Evolutionary conservation across 1,140 invertebrate genomes (phyloP).

Genomic region (Drosophila tani): DNA sequence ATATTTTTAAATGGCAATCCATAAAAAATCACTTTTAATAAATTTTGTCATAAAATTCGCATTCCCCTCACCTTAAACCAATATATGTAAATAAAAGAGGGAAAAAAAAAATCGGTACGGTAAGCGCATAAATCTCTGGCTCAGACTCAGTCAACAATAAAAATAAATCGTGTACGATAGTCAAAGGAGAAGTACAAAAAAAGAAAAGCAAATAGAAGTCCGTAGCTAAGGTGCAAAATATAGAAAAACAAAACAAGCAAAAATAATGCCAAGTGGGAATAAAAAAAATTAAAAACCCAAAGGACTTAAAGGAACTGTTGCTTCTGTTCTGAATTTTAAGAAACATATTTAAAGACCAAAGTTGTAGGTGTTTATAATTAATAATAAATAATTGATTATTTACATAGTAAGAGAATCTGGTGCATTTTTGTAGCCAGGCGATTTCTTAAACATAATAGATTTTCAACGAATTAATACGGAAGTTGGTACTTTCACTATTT

Average conservation of each 20-base stretch:
- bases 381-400: too few relatives aligned
- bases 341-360: too few relatives aligned
- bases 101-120: conserved; percentile 12
- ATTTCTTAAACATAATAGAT: too few relatives aligned
- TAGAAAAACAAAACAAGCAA: conserved; percentile 7
- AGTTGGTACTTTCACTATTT: too few relatives aligned
- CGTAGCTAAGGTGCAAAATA: conserved; percentile 16
- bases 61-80: conserved; percentile 8
- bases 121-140: conserved; percentile 51
- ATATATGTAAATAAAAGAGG: conserved; percentile 20
- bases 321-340: too few relatives aligned
- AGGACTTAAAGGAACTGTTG: conserved; percentile 41
- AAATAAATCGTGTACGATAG: conserved; percentile 57
- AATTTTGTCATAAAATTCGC: conserved; percentile 52
- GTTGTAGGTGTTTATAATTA: too few relatives aligned
- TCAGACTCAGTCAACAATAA: conserved; percentile 38
- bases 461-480: too few relatives aligned
- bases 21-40: conserved; percentile 62
- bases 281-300: not conserved
- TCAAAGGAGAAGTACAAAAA: conserved; percentile 36
- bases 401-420: too few relatives aligned
- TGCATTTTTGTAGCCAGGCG: too few relatives aligned
- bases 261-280: conserved; percentile 13
- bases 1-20: conserved; percentile 30
- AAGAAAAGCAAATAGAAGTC: conserved; percentile 12